Base-by-base conservation (phyloP, 1,140 invertebrate species). In the Calephelis nemesis region DNA sequence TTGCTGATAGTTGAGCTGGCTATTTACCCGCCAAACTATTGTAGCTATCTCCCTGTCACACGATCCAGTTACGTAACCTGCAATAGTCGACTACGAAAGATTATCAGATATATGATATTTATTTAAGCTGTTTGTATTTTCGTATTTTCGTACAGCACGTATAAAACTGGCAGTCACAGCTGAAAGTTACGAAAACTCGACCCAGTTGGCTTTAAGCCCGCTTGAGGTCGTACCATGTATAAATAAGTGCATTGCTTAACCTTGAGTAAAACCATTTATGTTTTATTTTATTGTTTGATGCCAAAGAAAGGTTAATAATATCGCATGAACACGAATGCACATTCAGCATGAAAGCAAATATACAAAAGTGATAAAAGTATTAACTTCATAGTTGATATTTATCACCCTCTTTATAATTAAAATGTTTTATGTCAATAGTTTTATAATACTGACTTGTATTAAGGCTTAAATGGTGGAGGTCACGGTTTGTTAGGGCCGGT, bases 191-290 rank as follows among this genome's bases (percentile, higher is more conserved):
- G 81, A 77, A 86, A 82, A 83, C 83, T 82, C 87, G 88, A 89
- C 87, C 87, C 76, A 91, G 81, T 91, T 91, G 88, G 88, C 88
- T 79, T 73, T 74, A 74, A 85, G 86, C 84, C 87, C 84, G 83
- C 58, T 77, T 63, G 77, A 74, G 77, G 73, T 83, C 74, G 78
- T 76, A 82, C 75, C 74, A 78, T 75, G 73, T 79, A 82, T 67
- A 75, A 77, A 79, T 75, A 77, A 80, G 58, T 60, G 39, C 58
- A 60, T 60, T 60, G 58, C 58, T 60, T 60, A 60, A 60, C 58
- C 58, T 60, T 60, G 58, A 60, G 12, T 60, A 39, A 60, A 60
- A 60, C 58, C 39, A 60, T 60, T 60, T 39, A 42, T 40, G 58
- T 60, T 39, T 60, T 60, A 60, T 60, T 60, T 45, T 45, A 9